A percentile compares a stretch with the other conserved stretches of the same genome.
Evolutionary conservation across 2,888 invertebrate genomes (phyloP).

Genomic region (Diarsia rubi): DNA sequence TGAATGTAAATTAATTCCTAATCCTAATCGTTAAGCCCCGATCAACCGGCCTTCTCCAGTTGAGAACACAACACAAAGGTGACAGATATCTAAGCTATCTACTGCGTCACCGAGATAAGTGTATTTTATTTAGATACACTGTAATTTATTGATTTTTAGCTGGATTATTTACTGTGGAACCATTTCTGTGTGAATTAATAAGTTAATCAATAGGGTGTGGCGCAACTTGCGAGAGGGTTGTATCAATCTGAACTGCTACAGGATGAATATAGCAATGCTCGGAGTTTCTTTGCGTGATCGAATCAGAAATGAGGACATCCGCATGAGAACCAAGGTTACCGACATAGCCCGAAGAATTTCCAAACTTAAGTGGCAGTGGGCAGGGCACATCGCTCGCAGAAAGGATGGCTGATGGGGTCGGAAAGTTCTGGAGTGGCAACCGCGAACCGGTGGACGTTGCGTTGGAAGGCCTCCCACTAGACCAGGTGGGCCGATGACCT

Average conservation of each 20-base stretch:
- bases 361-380: no score
- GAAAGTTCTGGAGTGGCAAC: no score
- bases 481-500: no score
- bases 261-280: no score
- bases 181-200: background rate
- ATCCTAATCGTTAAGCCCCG: background rate
- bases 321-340: no score
- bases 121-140: background rate
- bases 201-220: background rate
- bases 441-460: no score
- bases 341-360: no score
- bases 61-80: slow-evolving; percentile 8
- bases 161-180: background rate
- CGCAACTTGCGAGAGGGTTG: background rate
- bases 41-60: background rate
- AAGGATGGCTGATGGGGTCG: no score
- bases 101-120: background rate
- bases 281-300: no score
- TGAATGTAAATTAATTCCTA: slow-evolving; percentile 10
- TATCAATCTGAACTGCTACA: background rate
- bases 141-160: background rate
- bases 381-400: no score
- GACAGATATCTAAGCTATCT: background rate
- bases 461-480: no score
- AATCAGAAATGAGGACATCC: no score